Evolutionary conservation across 2,797 vertebrate species (phyloP).

Genomic region (Agapornis canus): DNA sequence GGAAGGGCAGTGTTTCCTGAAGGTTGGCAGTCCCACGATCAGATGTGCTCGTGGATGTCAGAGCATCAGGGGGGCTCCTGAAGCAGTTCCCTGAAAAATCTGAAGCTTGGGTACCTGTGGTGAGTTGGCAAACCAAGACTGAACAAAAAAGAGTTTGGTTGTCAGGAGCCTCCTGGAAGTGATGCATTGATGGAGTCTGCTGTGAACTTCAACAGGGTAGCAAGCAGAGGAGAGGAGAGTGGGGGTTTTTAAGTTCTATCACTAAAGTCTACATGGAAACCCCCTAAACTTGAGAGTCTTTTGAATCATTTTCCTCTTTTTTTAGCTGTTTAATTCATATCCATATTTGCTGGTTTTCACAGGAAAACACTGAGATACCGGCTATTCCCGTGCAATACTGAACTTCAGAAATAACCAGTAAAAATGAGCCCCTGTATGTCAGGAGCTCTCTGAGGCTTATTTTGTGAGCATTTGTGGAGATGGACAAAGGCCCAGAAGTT

Average conservation of each 20-base stretch:
- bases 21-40: background rate
- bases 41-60: background rate
- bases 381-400: background rate
- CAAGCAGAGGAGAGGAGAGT: background rate
- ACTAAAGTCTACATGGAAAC: background rate
- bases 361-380: background rate
- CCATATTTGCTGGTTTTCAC: background rate
- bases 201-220: background rate
- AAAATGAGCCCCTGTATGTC: background rate
- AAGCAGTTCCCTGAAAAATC: background rate
- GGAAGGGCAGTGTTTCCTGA: background rate
- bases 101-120: background rate
- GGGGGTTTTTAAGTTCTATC: background rate
- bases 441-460: background rate
- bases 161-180: background rate
- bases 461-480: background rate
- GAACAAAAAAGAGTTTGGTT: background rate
- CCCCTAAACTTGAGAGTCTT: background rate
- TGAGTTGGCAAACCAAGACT: background rate
- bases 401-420: background rate
- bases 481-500: background rate
- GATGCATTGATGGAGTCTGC: background rate
- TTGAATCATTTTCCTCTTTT: background rate
- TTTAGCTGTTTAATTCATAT: background rate
- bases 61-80: background rate